Conservation (phyloP, 1,140 invertebrate genomes). For the Drosophila neocordata region DNA sequence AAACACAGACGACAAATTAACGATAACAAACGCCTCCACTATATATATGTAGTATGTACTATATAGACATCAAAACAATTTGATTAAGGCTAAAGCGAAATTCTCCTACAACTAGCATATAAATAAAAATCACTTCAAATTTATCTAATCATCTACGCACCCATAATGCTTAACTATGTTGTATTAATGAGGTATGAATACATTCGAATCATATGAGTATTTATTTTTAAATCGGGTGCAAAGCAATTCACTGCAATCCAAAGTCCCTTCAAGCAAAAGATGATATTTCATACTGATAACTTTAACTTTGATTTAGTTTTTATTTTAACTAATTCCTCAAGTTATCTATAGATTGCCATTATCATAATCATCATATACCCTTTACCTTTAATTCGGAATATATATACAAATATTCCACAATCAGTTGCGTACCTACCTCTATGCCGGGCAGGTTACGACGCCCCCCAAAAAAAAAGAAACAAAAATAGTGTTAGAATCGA, state of each 20-base stretch:
- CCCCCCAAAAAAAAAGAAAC: background rate
- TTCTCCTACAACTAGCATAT: conserved; percentile 2
- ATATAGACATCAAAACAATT: conserved; percentile 62
- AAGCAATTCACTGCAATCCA: conserved; percentile 3
- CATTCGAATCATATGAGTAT: background rate
- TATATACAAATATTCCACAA: background rate
- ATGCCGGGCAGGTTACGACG: conserved; percentile 4
- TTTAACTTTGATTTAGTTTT: background rate
- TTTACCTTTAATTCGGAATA: background rate
- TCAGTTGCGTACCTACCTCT: conserved; percentile 18
- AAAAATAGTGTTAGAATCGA: background rate
- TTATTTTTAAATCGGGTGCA: conserved; percentile 12
- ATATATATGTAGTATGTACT: too few species aligned
- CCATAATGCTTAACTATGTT: background rate
- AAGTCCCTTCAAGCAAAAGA: background rate
- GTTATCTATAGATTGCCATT: background rate
- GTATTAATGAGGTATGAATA: conserved; percentile 2
- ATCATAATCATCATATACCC: background rate
- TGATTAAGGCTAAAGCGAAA: conserved; percentile 37
- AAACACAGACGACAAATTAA: conserved; percentile 6
- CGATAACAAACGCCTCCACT: conserved; percentile 41
- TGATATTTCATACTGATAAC: conserved; percentile 1
- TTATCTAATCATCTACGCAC: conserved; percentile 60
- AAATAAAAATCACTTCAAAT: conserved; percentile 34
- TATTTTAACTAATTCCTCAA: background rate